Percentiles rank a stretch among this genome's conserved stretches.
Evolutionary conservation across 2,888 invertebrate genomes (phyloP).

Genomic region (Drosophila falleni): DNA sequence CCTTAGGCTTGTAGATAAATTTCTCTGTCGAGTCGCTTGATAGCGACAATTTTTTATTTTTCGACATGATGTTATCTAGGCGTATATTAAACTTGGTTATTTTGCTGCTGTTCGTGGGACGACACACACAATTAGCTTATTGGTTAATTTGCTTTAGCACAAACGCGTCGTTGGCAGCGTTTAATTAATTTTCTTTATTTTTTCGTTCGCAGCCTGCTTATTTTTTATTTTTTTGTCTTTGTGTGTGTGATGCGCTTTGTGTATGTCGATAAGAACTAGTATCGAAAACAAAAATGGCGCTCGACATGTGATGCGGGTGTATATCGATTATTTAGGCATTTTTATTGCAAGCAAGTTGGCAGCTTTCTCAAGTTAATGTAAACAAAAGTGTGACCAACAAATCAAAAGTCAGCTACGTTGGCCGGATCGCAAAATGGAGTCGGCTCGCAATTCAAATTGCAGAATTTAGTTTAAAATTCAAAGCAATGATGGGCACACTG

Average conservation of each 20-base stretch:
- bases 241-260: constrained; percentile 73
- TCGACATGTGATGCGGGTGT: constrained; percentile 58
- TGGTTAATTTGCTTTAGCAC: constrained; percentile 25
- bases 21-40: constrained; percentile 79
- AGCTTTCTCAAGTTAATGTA: constrained; percentile 6
- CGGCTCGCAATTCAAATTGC: no score
- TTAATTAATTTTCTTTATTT: constrained; percentile 50
- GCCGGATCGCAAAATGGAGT: no score
- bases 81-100: constrained; percentile 83
- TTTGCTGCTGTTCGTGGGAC: constrained; percentile 71
- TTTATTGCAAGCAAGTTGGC: constrained; percentile 28
- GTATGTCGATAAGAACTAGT: constrained; percentile 47
- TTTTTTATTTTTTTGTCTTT: constrained; percentile 60
- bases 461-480: no score
- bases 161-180: constrained; percentile 50
- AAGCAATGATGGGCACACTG: no score
- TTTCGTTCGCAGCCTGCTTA: constrained; percentile 59
- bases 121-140: constrained; percentile 42
- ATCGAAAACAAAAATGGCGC: constrained; percentile 79
- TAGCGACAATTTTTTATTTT: constrained; percentile 83
- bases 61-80: constrained; percentile 83
- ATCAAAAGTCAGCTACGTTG: no score
- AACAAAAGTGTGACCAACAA: constrained; percentile 38
- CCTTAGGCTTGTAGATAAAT: constrained; percentile 83
- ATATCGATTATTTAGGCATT: constrained; percentile 50